phyloP scores from a whole-genome alignment of 2,113 vertebrate species.

The Columba livia region DNA sequence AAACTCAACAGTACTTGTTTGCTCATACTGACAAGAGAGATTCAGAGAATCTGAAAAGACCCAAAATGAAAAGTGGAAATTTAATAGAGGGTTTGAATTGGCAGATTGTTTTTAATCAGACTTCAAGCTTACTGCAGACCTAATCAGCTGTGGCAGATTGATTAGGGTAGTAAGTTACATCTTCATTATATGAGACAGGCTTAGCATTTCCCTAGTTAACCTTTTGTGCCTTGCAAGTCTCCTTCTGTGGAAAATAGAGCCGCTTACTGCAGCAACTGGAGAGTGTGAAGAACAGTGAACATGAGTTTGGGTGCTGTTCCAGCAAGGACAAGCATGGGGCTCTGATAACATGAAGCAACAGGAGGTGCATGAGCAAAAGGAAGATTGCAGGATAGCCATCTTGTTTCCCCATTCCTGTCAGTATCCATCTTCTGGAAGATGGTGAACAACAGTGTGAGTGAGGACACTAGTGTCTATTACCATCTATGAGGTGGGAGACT shows the following conservation, averaged over 20 bases:
- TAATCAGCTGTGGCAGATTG: constrained; percentile 54
- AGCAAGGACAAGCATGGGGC: background rate
- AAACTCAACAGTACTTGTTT: background rate
- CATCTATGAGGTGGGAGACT: background rate
- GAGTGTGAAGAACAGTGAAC: background rate
- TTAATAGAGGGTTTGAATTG: background rate
- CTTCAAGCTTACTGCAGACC: background rate
- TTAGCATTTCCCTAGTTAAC: constrained; percentile 40
- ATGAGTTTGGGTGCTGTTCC: background rate
- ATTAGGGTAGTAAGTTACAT: constrained; percentile 41
- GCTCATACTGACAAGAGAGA: background rate
- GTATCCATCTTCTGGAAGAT: background rate
- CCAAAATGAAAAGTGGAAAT: background rate
- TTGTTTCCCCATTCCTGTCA: background rate
- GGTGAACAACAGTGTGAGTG: background rate
- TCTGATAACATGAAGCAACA: background rate
- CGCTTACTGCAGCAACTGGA: background rate
- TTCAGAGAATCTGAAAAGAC: background rate
- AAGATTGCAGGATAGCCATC: background rate
- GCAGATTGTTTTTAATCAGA: background rate
- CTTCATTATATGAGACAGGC: constrained; percentile 45
- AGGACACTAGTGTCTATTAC: background rate
- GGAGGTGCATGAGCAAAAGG: background rate
- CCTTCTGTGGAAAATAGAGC: background rate
- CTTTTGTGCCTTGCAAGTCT: background rate